A percentile compares a stretch with the other conserved stretches of the same genome.
These are phyloP conservation scores for Nomada hirtipes DNA, from an alignment of 2,888 invertebrate genomes.

Conservation along the genomic window DNA sequence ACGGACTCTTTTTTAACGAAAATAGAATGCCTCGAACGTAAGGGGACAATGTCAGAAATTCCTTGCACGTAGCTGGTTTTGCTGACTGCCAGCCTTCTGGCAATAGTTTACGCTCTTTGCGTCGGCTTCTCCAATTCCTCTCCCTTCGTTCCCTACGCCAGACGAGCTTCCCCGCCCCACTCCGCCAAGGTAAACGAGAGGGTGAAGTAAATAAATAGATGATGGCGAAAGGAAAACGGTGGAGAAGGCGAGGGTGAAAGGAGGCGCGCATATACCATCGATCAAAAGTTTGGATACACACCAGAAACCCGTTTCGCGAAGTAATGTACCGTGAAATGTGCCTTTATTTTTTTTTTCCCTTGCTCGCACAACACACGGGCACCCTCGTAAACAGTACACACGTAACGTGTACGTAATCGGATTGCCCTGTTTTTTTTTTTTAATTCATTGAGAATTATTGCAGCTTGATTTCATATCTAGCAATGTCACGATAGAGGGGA, in stretches of 20 bases:
- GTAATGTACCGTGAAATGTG: constrained; percentile 23
- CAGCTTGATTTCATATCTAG: not conserved
- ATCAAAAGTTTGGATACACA: constrained; percentile 39
- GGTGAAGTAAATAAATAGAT: constrained; percentile 35
- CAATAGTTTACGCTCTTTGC: constrained; percentile 22
- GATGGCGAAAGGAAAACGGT: constrained; percentile 19
- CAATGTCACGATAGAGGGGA: not conserved
- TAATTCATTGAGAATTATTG: not conserved
- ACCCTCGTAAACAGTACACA: no score
- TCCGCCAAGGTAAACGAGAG: not conserved
- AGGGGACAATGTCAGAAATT: constrained; percentile 35
- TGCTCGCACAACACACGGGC: not conserved
- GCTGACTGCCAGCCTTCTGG: constrained; percentile 46
- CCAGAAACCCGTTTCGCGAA: constrained; percentile 27
- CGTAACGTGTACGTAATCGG: not conserved
- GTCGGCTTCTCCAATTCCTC: not conserved
- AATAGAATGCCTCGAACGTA: not conserved
- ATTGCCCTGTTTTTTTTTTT: not conserved
- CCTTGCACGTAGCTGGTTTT: constrained; percentile 49
- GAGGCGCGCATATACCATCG: constrained; percentile 12
- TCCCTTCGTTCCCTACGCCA: not conserved
- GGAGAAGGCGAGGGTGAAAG: not conserved
- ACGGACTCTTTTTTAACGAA: not conserved
- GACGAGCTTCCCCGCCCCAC: not conserved
- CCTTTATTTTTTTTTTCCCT: constrained; percentile 3